These are phyloP conservation scores for Lepidonotus clava DNA, from an alignment of 2,888 invertebrate genomes.

Conservation along the genomic window DNA sequence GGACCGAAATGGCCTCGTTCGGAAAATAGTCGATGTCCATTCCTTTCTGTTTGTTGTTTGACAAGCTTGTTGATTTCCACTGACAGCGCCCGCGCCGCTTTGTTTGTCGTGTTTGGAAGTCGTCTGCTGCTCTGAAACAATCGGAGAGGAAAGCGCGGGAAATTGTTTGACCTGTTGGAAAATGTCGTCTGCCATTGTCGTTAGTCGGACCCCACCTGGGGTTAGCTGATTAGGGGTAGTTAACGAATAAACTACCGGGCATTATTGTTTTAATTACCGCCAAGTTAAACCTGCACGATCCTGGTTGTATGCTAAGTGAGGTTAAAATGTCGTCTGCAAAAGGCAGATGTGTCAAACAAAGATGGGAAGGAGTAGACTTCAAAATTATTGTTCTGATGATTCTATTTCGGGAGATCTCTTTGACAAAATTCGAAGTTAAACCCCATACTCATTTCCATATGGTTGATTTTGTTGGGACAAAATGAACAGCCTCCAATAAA, in stretches of 20 bases:
- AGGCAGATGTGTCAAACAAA: too few relatives aligned
- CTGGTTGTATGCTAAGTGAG: too few relatives aligned
- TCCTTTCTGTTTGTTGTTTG: neutral
- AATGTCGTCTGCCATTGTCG: neutral
- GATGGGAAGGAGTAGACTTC: too few relatives aligned
- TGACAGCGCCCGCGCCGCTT: neutral
- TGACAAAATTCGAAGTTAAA: too few relatives aligned
- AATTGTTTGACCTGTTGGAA: neutral
- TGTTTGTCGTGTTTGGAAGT: neutral
- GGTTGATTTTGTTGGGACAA: too few relatives aligned
- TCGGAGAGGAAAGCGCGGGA: neutral
- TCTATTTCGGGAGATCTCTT: too few relatives aligned
- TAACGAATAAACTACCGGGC: neutral
- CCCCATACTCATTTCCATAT: too few relatives aligned
- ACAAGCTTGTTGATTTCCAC: neutral
- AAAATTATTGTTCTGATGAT: too few relatives aligned
- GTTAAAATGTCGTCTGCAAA: too few relatives aligned
- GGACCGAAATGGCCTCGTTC: neutral
- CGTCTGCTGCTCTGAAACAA: neutral
- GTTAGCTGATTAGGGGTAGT: too few relatives aligned
- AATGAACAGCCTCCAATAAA: too few relatives aligned
- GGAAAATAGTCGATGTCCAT: neutral
- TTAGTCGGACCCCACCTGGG: neutral
- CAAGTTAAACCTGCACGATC: too few relatives aligned
- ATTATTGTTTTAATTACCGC: neutral